Conservation (phyloP, 37 sponge, comb jelly and placozoan genomes). For the Chondrosia reniformis region DNA sequence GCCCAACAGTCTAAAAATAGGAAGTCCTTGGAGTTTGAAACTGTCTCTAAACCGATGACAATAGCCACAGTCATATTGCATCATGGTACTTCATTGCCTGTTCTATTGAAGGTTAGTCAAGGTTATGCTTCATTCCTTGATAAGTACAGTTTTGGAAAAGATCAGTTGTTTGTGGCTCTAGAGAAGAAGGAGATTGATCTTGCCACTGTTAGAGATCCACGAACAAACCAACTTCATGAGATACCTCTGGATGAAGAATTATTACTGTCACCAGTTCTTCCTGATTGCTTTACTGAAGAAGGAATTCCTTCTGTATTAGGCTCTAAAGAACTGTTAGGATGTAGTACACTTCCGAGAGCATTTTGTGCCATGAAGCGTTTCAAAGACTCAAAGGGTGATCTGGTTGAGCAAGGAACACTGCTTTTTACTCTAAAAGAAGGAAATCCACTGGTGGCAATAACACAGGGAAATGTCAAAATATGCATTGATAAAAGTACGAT, state of each 20-base stretch:
- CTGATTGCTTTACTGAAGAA: background rate
- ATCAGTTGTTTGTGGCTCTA: conserved; percentile 12
- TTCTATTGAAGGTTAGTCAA: background rate
- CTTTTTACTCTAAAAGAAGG: background rate
- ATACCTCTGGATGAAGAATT: background rate
- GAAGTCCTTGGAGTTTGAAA: too few relatives aligned
- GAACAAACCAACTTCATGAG: background rate
- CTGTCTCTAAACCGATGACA: too few relatives aligned
- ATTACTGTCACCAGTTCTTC: background rate
- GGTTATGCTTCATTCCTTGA: background rate
- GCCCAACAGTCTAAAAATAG: too few relatives aligned
- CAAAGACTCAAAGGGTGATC: too few relatives aligned
- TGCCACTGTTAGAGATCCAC: background rate
- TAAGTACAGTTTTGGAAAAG: background rate
- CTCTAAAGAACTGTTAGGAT: too few relatives aligned
- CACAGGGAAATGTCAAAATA: background rate
- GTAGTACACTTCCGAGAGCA: too few relatives aligned
- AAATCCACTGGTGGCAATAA: too few relatives aligned
- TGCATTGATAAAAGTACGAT: background rate
- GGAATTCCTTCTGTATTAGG: background rate
- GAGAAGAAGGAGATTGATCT: background rate
- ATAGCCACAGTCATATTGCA: background rate
- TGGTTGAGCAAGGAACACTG: background rate
- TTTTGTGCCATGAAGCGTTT: too few relatives aligned
- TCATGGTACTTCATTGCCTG: background rate